These are phyloP conservation scores for Hymenopus coronatus DNA, from an alignment of 2,888 invertebrate genomes.

Conservation along the genomic window DNA sequence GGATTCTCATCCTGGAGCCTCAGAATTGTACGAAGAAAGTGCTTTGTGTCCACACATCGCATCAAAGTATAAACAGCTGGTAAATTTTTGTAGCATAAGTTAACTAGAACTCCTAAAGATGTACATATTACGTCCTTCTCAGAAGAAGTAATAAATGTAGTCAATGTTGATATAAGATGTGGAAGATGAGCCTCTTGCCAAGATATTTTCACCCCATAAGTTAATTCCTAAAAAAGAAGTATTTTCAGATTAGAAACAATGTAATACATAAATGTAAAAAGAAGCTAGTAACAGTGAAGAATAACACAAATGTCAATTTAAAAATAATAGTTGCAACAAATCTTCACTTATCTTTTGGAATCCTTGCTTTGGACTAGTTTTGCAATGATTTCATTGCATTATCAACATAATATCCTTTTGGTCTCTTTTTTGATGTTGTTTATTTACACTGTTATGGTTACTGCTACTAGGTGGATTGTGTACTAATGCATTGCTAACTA, in stretches of 20 bases:
- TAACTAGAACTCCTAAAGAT: conserved; percentile 69
- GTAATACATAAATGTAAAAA: background rate
- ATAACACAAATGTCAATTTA: too few relatives aligned
- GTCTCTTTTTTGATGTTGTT: too few relatives aligned
- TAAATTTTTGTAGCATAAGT: conserved; percentile 75
- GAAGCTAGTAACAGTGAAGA: too few relatives aligned
- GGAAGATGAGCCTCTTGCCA: conserved; percentile 78
- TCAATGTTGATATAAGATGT: conserved; percentile 63
- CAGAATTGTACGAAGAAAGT: conserved; percentile 61
- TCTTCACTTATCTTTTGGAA: too few relatives aligned
- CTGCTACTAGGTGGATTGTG: too few relatives aligned
- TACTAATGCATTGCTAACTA: too few relatives aligned
- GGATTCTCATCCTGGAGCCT: conserved; percentile 52
- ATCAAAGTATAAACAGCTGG: conserved; percentile 71
- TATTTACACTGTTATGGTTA: too few relatives aligned
- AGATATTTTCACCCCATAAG: conserved; percentile 73
- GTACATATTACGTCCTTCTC: conserved; percentile 50
- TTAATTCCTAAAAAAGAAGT: conserved; percentile 60
- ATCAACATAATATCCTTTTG: too few relatives aligned
- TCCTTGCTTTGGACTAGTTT: too few relatives aligned
- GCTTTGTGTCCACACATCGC: conserved; percentile 67
- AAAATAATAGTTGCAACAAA: too few relatives aligned
- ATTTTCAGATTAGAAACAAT: background rate
- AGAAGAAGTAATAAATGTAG: conserved; percentile 61
- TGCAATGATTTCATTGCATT: too few relatives aligned